Conservation (phyloP, 2,113 vertebrate species). For the Siniperca chuatsi region DNA sequence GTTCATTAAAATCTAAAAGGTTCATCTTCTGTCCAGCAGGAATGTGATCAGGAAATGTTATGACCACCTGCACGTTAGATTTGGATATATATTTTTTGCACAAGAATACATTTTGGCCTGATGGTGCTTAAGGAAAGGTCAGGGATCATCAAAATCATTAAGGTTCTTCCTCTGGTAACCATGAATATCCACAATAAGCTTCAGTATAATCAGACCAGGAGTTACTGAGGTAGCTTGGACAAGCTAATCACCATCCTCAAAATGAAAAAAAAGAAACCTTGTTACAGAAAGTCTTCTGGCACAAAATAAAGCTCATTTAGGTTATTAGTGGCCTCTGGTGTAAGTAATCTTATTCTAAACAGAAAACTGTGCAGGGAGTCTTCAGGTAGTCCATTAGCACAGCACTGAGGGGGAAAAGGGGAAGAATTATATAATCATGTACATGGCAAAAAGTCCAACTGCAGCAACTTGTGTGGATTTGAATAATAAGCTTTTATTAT, state of each 20-base stretch:
- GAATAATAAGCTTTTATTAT: constrained; percentile 36
- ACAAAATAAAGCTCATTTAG: constrained; percentile 40
- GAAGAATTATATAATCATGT: constrained; percentile 33
- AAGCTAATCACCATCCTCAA: constrained; percentile 17
- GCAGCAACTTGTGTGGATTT: constrained; percentile 25
- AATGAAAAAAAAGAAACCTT: background rate
- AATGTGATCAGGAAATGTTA: background rate
- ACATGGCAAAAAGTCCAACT: background rate
- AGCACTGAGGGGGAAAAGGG: background rate
- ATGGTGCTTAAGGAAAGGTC: background rate
- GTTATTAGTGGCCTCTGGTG: constrained; percentile 46
- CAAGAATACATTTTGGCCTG: background rate
- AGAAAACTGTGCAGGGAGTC: constrained; percentile 27
- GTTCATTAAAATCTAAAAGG: background rate
- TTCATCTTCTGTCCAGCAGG: background rate
- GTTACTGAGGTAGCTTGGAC: background rate
- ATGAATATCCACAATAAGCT: background rate
- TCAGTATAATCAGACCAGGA: background rate
- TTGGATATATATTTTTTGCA: background rate
- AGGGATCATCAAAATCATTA: background rate
- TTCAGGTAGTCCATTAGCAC: constrained; percentile 54
- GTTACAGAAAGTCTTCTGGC: background rate
- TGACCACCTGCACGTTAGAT: too few species aligned
- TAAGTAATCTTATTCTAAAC: constrained; percentile 40
- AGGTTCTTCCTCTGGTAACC: background rate